A percentile compares a stretch with the other conserved stretches of the same genome.
These are phyloP conservation scores for Echinarachnius parma DNA, from an alignment of 53 echinoderm and acorn worm genomes.

Conservation along the genomic window DNA sequence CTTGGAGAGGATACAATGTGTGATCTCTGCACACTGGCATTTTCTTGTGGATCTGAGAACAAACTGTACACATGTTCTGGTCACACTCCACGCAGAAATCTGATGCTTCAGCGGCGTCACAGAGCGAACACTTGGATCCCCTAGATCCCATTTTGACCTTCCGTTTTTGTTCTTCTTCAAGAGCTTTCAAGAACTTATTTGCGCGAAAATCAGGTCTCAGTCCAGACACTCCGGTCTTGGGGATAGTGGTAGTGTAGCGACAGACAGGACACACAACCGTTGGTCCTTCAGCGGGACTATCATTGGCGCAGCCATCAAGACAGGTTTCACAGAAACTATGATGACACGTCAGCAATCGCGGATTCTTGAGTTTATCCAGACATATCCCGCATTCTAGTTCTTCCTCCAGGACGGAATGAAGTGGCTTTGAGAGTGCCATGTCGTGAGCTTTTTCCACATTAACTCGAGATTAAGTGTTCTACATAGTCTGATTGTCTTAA, in stretches of 20 bases:
- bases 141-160: background rate
- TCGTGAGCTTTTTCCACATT: too few relatives aligned
- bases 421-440: constrained; percentile 9
- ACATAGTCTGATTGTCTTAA: too few relatives aligned
- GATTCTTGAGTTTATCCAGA: constrained; percentile 13
- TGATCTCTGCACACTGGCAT: constrained; percentile 4
- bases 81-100: constrained; percentile 6
- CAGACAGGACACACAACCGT: background rate
- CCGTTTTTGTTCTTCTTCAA: background rate
- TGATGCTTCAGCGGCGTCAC: background rate
- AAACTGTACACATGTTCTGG: background rate
- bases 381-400: constrained; percentile 24
- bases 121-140: background rate
- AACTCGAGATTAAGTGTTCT: too few relatives aligned
- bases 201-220: constrained; percentile 22
- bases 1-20: background rate
- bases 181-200: constrained; percentile 7
- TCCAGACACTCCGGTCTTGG: background rate
- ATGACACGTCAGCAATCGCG: constrained; percentile 12
- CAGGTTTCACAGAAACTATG: constrained; percentile 17
- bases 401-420: constrained; percentile 4
- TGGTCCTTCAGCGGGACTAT: background rate
- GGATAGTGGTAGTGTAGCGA: background rate
- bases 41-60: background rate
- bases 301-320: background rate